A percentile compares a stretch with the other conserved stretches of the same genome.
Conservation (phyloP, 2,797 vertebrate genomes). For the Taenioides sp. region DNA sequence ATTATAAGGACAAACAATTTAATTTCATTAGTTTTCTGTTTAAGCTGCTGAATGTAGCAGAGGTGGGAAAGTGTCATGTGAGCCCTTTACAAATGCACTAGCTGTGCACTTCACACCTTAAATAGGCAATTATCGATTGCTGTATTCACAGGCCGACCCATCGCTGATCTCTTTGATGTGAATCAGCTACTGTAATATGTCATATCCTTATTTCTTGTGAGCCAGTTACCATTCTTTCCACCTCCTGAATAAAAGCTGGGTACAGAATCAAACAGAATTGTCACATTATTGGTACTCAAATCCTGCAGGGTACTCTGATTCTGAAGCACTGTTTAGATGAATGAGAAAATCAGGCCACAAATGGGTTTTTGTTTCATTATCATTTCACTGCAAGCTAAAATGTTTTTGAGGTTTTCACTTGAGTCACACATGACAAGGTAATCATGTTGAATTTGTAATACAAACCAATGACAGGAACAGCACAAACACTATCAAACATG, state of each 20-base stretch:
- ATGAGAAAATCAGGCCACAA: conserved; percentile 15
- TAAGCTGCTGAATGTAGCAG: conserved; percentile 21
- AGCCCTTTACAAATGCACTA: conserved; percentile 19
- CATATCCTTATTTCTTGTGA: neutral
- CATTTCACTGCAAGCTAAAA: conserved; percentile 24
- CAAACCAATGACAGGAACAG: neutral
- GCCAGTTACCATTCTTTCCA: conserved; percentile 16
- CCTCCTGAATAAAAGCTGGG: conserved; percentile 40
- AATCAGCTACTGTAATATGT: conserved; percentile 17
- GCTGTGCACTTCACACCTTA: conserved; percentile 22
- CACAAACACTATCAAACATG: neutral
- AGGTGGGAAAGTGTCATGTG: conserved; percentile 34
- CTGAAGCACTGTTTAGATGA: neutral
- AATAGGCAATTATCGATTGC: conserved; percentile 45
- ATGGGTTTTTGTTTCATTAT: conserved; percentile 24
- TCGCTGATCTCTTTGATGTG: conserved; percentile 19
- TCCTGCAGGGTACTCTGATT: conserved; percentile 26
- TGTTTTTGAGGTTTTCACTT: conserved; percentile 13
- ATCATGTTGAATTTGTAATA: conserved; percentile 30
- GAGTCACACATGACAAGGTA: conserved; percentile 20
- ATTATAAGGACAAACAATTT: conserved; percentile 43
- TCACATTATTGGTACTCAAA: conserved; percentile 30
- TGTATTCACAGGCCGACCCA: conserved; percentile 44
- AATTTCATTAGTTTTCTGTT: conserved; percentile 22
- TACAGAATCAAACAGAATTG: conserved; percentile 37